phyloP scores from a whole-genome alignment of 2,797 vertebrate genomes.

The Characodon lateralis region DNA sequence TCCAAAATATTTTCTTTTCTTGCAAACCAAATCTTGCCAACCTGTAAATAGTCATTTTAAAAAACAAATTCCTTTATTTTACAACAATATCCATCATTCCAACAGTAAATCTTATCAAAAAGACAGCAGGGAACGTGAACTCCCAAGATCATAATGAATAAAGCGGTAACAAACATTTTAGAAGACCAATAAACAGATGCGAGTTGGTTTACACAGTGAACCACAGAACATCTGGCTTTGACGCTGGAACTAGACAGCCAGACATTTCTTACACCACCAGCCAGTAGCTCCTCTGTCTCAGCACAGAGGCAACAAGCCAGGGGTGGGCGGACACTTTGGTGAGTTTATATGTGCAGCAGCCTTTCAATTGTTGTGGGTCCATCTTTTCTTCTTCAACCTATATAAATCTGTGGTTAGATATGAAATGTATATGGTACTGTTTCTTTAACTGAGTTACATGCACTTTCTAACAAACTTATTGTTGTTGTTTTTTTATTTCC shows the following conservation, averaged over 20 bases:
- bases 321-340: slow-evolving; percentile 67
- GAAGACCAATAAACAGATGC: slow-evolving; percentile 86
- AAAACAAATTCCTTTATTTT: neutral
- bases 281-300: slow-evolving; percentile 76
- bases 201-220: slow-evolving; percentile 86
- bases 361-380: slow-evolving; percentile 53
- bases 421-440: neutral
- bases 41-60: neutral
- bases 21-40: neutral
- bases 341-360: slow-evolving; percentile 57
- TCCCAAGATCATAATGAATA: slow-evolving; percentile 79
- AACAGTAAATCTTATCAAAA: slow-evolving; percentile 27
- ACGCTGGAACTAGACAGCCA: slow-evolving; percentile 88
- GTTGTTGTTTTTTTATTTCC: too few relatives aligned
- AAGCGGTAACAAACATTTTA: slow-evolving; percentile 85
- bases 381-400: slow-evolving; percentile 33
- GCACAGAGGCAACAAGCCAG: slow-evolving; percentile 61
- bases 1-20: neutral
- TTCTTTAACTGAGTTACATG: neutral
- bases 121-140: slow-evolving; percentile 43
- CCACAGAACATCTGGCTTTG: slow-evolving; percentile 90
- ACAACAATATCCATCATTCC: slow-evolving; percentile 30
- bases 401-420: slow-evolving; percentile 5
- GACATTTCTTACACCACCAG: slow-evolving; percentile 82
- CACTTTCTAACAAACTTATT: neutral